These are phyloP conservation scores for Toxotes jaculatrix DNA, from an alignment of 2,113 vertebrate genomes.

Conservation along the genomic window DNA sequence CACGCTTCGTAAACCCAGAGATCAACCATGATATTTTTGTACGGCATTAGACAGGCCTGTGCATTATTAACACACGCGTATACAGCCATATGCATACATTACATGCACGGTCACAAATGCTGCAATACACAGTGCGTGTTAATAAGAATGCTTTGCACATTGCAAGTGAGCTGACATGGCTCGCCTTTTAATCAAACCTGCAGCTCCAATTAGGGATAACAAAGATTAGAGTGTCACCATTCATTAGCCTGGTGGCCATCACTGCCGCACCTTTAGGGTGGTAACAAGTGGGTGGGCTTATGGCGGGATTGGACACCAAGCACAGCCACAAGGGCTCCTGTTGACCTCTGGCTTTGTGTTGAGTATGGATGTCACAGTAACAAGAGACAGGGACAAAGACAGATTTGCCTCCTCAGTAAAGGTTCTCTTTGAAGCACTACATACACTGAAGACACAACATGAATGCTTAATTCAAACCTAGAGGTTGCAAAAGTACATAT, in stretches of 20 bases:
- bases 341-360: conserved; percentile 43
- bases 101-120: conserved; percentile 36
- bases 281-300: conserved; percentile 36
- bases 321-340: conserved; percentile 8
- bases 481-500: background rate
- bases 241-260: conserved; percentile 71
- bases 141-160: conserved; percentile 61
- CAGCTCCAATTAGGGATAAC: conserved; percentile 75
- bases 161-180: conserved; percentile 52
- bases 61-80: conserved; percentile 19
- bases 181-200: conserved; percentile 78
- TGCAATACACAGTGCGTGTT: conserved; percentile 3
- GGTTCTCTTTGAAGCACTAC: background rate
- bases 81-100: background rate
- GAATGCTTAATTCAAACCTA: background rate
- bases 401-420: background rate
- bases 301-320: conserved; percentile 16
- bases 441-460: background rate
- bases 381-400: background rate
- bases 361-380: background rate
- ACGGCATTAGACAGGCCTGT: conserved; percentile 4
- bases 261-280: conserved; percentile 53
- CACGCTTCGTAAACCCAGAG: conserved; percentile 60
- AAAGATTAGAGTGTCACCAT: conserved; percentile 79
- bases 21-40: conserved; percentile 40